Evolutionary conservation across 1,140 invertebrate species (phyloP), one percentile per base, ranked within the genome.

Genomic region (Ostrea edulis): DNA sequence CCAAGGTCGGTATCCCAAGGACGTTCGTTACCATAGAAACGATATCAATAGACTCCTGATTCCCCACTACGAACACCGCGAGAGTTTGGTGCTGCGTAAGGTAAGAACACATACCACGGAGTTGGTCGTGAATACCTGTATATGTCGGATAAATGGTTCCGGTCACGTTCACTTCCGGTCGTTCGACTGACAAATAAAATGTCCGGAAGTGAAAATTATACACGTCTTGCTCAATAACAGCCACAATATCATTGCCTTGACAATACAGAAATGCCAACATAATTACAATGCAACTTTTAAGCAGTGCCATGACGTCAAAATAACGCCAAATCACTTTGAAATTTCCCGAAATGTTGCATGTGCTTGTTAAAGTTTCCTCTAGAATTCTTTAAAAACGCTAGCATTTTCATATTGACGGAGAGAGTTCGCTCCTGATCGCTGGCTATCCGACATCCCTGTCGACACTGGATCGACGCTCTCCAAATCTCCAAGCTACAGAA

Each of bases 151-250:
- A 77, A 25, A 77, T 25, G 25, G 25, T 14, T 1, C 68, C 68
- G 8, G 68, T 29, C 68, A 77, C 22, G 25, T 77, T 77, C 22
- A 77, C 9, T 29, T 77, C 68, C 68, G 68, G 68, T 77, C 68
- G 14, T 12, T 29, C 68, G 9, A 77, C 68, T 25, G 68, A 77
- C 25, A 77, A 12, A 14, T 77, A 77, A 29, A 77, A 77, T 5
- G 68, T 77, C 68, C 68, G 68, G 68, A 77, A 77, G 25, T 77
- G 68, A 14, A 77, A 14, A 29, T 77, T 77, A 29, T 77, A 77
- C 22, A 77, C 25, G 68, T 77, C 68, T 77, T 77, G 68, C 9
- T 77, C 68, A 9, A 77, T 77, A 25, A 77, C 25, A 25, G 68
- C 68, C 22, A 77, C 68, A 29, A 77, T 77, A 77, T 77, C 68